Evolutionary conservation across 2,888 invertebrate species (phyloP).

Genomic region (Ernsta delagoae): DNA sequence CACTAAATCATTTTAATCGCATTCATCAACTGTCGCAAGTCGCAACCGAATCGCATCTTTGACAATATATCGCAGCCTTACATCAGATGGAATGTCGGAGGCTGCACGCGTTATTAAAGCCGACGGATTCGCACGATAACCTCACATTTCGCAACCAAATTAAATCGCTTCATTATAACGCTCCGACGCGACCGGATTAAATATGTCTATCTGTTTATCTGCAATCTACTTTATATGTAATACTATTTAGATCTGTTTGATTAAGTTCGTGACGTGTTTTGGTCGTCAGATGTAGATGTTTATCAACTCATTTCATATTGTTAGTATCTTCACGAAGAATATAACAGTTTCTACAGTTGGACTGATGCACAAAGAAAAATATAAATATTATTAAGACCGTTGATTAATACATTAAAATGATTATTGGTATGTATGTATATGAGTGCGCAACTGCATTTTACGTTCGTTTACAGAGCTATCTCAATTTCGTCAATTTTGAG

Average conservation of each 20-base stretch:
- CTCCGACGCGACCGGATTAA: conserved; percentile 25
- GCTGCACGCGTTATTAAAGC: conserved; percentile 6
- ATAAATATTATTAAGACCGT: too few relatives aligned
- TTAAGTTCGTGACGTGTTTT: neutral
- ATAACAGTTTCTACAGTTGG: too few relatives aligned
- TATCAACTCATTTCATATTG: too few relatives aligned
- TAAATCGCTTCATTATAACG: conserved; percentile 23
- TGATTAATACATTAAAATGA: too few relatives aligned
- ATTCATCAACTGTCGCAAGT: neutral
- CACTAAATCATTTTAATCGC: too few relatives aligned
- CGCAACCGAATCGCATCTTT: neutral
- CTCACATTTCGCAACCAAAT: conserved; percentile 41
- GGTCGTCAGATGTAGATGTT: neutral
- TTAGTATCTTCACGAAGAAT: too few relatives aligned
- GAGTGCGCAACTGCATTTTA: too few relatives aligned
- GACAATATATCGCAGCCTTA: conserved; percentile 3
- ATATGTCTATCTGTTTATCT: conserved; percentile 25
- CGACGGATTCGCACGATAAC: conserved; percentile 44
- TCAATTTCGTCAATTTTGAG: too few relatives aligned
- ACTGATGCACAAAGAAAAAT: too few relatives aligned
- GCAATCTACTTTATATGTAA: conserved; percentile 18
- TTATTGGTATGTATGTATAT: too few relatives aligned
- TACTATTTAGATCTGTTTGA: conserved; percentile 9
- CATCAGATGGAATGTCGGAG: conserved; percentile 2
- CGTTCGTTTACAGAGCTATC: too few relatives aligned